Base-by-base conservation (phyloP, 1,140 invertebrate genomes). In the Scylla paramamosain region DNA sequence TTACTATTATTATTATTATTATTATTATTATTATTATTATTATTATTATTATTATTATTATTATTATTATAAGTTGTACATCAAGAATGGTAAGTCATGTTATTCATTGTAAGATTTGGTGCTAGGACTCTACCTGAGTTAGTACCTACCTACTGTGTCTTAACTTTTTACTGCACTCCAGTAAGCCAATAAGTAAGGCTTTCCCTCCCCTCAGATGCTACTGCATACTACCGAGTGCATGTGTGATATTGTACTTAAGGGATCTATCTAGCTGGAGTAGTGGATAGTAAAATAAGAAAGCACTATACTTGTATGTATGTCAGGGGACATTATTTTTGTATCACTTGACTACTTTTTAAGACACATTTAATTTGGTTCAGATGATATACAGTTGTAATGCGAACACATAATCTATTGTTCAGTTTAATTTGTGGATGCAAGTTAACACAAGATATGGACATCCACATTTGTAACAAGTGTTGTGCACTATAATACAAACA, bases 311-410 rank as follows among this genome's bases (percentile, higher is more conserved):
- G n/a, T 77, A 20, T 77, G 20, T 77, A n/a, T 77, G 67, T 77
- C 67, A 77, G 67, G 67, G 67, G 67, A 77, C 67, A 77, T 20
- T 77, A 77, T 77, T 77, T 77, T 77, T 77, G 67, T 77, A 77
- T n/a, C 67, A 77, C 67, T 2, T n/a, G 67, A 25, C 0, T 77
- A 77, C 67, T n/a, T 77, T 77, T 0, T 77, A n/a, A n/a, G 67
- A 25, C 6, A 77, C 25, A 25, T n/a, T n/a, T 77, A 12, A 1
- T n/a, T 77, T 77, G 25, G 20, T n/a, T 77, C n/a, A n/a, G 67
- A 77, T 77, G n/a, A 20, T 77, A 2, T n/a, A 20, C 67, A 77
- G 25, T 1, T 77, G n/a, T 77, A 77, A 7, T 59, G 12, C 10
- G 10, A 59, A 20, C 16, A 59, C 16, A 59, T 59, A 59, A 39